phyloP scores from a whole-genome alignment of 2,888 invertebrate species.

The Epistrophella euchroma region DNA sequence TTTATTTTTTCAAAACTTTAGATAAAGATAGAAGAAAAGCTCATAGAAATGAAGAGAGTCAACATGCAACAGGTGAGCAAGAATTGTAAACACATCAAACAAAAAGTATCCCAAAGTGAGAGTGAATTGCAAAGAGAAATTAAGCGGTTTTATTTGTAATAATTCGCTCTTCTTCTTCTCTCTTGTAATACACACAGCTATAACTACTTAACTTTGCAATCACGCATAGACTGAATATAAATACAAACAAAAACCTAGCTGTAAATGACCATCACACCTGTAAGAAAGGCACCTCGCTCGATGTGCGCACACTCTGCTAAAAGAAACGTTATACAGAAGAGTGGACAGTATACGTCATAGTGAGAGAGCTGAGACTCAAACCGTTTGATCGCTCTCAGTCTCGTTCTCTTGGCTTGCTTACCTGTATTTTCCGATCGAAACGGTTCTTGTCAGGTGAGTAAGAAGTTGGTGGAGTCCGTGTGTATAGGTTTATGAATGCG shows the following conservation, averaged over 20 bases:
- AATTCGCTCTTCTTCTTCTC: conserved; percentile 1
- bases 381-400: conserved; percentile 33
- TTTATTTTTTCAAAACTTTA: background rate
- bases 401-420: conserved; percentile 35
- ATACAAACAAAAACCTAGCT: conserved; percentile 71
- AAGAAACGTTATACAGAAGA: conserved; percentile 71
- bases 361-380: conserved; percentile 17
- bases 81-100: conserved; percentile 6
- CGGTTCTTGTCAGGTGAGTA: conserved; percentile 77
- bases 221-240: conserved; percentile 45
- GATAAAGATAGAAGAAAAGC: conserved; percentile 18
- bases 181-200: conserved; percentile 11
- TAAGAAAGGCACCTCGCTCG: conserved; percentile 36
- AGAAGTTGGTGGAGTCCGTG: conserved; percentile 67
- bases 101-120: conserved; percentile 78
- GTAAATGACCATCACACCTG: conserved; percentile 75
- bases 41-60: conserved; percentile 65
- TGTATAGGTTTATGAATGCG: conserved; percentile 42
- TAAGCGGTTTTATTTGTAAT: conserved; percentile 71
- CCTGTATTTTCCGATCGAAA: conserved; percentile 61
- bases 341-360: conserved; percentile 47
- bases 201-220: conserved; percentile 65
- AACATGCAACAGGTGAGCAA: conserved; percentile 34
- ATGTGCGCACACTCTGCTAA: conserved; percentile 29
- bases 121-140: conserved; percentile 78